Percentiles rank a stretch among this genome's conserved stretches.
Evolutionary conservation across 2,113 vertebrate species (phyloP).

Genomic region (Rallus limicola): DNA sequence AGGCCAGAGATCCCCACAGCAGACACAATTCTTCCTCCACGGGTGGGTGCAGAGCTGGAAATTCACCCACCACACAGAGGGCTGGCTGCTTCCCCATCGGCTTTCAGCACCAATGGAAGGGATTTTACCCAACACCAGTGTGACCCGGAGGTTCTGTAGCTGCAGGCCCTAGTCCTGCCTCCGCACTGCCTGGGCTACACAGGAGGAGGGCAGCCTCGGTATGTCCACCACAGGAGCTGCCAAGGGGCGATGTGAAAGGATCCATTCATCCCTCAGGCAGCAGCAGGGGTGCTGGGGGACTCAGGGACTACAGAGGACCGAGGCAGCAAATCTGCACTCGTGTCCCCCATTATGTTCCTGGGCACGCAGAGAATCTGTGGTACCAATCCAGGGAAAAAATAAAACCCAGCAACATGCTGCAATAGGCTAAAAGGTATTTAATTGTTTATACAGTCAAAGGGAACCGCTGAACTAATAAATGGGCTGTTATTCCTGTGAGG

Average conservation of each 20-base stretch:
- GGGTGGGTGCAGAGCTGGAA: not conserved
- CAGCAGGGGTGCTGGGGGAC: not conserved
- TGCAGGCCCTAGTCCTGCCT: not conserved
- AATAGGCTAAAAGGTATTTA: not conserved
- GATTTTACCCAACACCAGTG: not conserved
- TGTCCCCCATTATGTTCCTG: not conserved
- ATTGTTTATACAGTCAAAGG: not conserved
- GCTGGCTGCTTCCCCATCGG: not conserved
- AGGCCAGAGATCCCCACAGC: not conserved
- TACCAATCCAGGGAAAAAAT: not conserved
- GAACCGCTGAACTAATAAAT: not conserved
- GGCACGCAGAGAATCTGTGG: not conserved
- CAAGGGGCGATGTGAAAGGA: not conserved
- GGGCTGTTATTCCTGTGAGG: not conserved
- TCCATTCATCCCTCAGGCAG: slow-evolving; percentile 2
- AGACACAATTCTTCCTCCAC: not conserved
- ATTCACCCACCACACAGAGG: not conserved
- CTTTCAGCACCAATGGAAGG: not conserved
- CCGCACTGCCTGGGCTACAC: not conserved
- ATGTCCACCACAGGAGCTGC: not conserved
- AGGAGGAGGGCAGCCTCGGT: not conserved
- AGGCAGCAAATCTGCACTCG: not conserved
- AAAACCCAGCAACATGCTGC: fast-evolving
- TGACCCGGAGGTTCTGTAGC: not conserved
- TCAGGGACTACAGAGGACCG: not conserved